A percentile compares a stretch with the other conserved stretches of the same genome.
phyloP scores from a whole-genome alignment of 92 coral and sea anemone genomes.

The Epizoanthus rinbou region DNA sequence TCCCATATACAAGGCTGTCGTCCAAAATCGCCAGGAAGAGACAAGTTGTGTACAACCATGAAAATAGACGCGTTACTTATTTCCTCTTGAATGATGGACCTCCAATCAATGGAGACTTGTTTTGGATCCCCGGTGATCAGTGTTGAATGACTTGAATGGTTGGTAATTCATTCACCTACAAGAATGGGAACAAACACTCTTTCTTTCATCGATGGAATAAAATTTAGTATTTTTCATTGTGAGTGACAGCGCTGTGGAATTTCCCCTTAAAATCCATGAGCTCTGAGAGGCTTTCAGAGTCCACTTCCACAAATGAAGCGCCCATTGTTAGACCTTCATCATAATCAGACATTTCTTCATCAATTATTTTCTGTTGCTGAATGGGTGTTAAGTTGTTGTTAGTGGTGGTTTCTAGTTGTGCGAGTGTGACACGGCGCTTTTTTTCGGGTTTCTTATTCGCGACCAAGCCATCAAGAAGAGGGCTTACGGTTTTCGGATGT shows the following conservation, averaged over 20 bases:
- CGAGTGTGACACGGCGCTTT: constrained; percentile 59
- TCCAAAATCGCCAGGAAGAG: no score
- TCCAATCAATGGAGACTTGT: no score
- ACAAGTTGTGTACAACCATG: no score
- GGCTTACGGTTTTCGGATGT: not conserved
- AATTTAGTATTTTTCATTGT: constrained; percentile 8
- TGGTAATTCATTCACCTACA: no score
- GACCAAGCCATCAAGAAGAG: constrained; percentile 25
- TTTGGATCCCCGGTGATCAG: no score
- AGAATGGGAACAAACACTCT: not conserved
- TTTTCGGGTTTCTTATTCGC: constrained; percentile 16
- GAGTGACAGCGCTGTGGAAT: constrained; percentile 17
- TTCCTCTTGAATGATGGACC: no score
- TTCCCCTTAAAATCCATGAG: constrained; percentile 57
- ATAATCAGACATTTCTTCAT: constrained; percentile 8
- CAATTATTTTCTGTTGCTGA: constrained; percentile 21
- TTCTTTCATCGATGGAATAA: not conserved
- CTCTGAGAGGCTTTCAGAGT: constrained; percentile 54
- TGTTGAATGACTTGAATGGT: no score
- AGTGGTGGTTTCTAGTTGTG: constrained; percentile 41
- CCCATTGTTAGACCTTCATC: constrained; percentile 36
- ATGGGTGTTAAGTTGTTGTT: constrained; percentile 26
- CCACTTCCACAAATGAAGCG: constrained; percentile 62
- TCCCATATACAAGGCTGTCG: no score
- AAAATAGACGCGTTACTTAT: no score